Percentiles rank a stretch among this genome's conserved stretches.
phyloP scores from a whole-genome alignment of 2,888 invertebrate genomes.

The Griposia aprilina region DNA sequence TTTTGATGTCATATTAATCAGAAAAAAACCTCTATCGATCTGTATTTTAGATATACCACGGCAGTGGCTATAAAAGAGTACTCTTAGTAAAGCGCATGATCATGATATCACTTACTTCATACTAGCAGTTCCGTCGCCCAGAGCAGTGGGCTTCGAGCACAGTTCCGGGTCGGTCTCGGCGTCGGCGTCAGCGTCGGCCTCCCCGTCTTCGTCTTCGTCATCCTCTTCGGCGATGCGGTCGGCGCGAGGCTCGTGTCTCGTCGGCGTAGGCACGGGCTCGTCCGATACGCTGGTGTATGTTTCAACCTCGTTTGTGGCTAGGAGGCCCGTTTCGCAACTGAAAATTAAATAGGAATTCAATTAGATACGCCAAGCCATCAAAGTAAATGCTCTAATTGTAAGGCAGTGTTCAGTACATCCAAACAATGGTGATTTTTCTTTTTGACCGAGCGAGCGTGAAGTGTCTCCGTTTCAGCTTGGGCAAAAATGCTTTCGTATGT shows the following conservation, averaged over 20 bases:
- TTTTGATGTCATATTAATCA: too few species aligned
- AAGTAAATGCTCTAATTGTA: too few species aligned
- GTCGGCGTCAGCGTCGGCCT: conserved; percentile 59
- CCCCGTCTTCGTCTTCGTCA: conserved; percentile 54
- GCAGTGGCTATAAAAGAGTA: too few species aligned
- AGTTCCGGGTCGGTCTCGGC: conserved; percentile 77
- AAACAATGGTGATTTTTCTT: too few species aligned
- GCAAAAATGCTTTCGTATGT: too few species aligned
- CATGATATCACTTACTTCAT: conserved; percentile 71
- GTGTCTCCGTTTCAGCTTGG: too few species aligned
- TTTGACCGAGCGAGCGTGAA: too few species aligned
- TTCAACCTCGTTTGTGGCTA: conserved; percentile 93
- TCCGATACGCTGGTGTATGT: conserved; percentile 72
- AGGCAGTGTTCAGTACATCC: too few species aligned
- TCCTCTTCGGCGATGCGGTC: conserved; percentile 87
- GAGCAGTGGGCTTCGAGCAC: conserved; percentile 47
- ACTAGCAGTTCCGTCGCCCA: conserved; percentile 67
- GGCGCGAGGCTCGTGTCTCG: conserved; percentile 76
- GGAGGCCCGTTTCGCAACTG: conserved; percentile 91
- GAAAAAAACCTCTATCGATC: too few species aligned
- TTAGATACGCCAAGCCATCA: too few species aligned
- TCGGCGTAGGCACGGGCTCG: conserved; percentile 70
- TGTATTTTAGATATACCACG: too few species aligned
- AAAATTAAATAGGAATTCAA: background rate
- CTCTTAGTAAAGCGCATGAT: too few species aligned